Evolutionary conservation across 2,888 invertebrate genomes (phyloP).

Genomic region (Muscina levida): DNA sequence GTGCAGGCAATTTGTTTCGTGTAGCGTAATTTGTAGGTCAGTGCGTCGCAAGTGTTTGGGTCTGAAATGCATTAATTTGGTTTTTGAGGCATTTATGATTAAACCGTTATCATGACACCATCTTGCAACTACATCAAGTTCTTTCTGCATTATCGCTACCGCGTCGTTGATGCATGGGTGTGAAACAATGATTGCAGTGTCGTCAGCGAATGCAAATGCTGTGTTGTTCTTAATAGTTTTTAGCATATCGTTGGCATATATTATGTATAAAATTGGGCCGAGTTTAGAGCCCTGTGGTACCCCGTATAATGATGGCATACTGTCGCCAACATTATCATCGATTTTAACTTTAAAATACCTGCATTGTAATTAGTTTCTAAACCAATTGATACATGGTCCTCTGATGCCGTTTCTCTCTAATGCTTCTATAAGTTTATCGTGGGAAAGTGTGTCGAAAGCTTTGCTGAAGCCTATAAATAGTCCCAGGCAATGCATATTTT

Average conservation of each 20-base stretch:
- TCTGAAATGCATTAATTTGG: conserved; percentile 21
- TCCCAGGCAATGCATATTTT: not conserved
- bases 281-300: conserved; percentile 2
- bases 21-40: not conserved
- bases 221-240: not conserved
- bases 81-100: conserved; percentile 1
- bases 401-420: not conserved
- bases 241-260: conserved; percentile 24
- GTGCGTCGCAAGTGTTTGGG: not conserved
- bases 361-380: not conserved
- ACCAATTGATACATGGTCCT: not conserved
- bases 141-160: not conserved
- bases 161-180: not conserved
- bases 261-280: conserved; percentile 22
- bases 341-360: not conserved
- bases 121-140: not conserved
- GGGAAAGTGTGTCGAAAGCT: conserved; percentile 1
- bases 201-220: conserved; percentile 7
- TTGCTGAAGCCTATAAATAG: conserved; percentile 15
- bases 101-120: conserved; percentile 16
- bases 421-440: not conserved
- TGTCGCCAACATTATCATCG: no score
- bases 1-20: not conserved
- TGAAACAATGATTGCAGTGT: not conserved
- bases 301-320: no score